Conservation (phyloP, 2,797 vertebrate species). For the Balearica regulorum region DNA sequence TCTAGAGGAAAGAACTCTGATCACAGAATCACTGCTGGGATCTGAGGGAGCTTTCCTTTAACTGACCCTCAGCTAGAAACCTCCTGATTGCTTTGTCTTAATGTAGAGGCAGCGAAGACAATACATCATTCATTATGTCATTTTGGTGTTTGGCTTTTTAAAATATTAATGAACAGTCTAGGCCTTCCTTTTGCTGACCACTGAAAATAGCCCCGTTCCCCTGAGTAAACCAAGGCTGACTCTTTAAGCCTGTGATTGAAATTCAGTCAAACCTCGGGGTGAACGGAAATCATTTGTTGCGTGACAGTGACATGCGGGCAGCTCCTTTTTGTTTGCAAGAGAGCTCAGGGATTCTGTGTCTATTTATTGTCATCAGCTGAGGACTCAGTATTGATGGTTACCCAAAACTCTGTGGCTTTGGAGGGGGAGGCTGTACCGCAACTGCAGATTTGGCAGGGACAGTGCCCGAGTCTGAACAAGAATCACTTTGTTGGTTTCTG, state of each 20-base stretch:
- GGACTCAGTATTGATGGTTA: neutral
- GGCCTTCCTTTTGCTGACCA: conserved; percentile 56
- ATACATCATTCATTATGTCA: conserved; percentile 39
- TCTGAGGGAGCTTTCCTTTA: neutral
- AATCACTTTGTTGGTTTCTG: neutral
- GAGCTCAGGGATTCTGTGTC: conserved; percentile 27
- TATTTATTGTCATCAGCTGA: conserved; percentile 11
- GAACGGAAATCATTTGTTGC: conserved; percentile 59
- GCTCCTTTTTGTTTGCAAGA: conserved; percentile 32
- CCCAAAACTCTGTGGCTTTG: neutral
- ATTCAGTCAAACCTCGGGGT: conserved; percentile 46
- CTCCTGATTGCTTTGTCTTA: neutral
- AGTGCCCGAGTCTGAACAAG: neutral
- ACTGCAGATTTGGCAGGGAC: neutral
- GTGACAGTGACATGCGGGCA: neutral
- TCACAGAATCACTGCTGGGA: neutral
- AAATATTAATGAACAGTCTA: conserved; percentile 69
- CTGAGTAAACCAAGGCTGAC: neutral
- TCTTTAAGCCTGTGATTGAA: conserved; percentile 33
- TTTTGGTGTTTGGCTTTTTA: conserved; percentile 52
- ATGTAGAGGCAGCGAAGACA: neutral
- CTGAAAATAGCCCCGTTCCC: conserved; percentile 23
- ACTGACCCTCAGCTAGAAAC: neutral
- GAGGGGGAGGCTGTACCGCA: neutral
- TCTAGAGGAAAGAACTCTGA: neutral